These are phyloP conservation scores for Agrotis ipsilon DNA, from an alignment of 2,888 invertebrate species.

Conservation along the genomic window DNA sequence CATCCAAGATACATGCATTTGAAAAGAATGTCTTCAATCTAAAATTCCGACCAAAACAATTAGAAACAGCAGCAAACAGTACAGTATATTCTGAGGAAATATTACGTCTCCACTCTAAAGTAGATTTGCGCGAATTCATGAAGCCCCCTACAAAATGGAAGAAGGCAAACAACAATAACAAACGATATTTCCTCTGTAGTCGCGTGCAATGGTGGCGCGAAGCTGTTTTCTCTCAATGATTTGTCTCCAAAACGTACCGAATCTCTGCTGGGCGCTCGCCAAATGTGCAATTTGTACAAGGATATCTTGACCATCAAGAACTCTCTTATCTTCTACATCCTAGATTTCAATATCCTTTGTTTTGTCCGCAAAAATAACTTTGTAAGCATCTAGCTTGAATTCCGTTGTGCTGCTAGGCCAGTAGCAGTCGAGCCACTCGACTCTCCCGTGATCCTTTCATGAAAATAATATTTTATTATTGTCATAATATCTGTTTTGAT, in stretches of 20 bases:
- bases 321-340: constrained; percentile 45
- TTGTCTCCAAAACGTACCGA: constrained; percentile 87
- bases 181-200: constrained; percentile 79
- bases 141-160: constrained; percentile 69
- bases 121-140: constrained; percentile 67
- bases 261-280: constrained; percentile 88
- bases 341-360: constrained; percentile 67
- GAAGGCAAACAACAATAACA: constrained; percentile 79
- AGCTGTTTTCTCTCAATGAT: constrained; percentile 90
- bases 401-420: constrained; percentile 79
- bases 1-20: neutral
- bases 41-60: constrained; percentile 10
- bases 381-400: constrained; percentile 83
- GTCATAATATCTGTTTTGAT: constrained; percentile 76
- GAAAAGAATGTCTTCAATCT: neutral
- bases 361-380: constrained; percentile 50
- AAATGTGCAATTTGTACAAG: constrained; percentile 84
- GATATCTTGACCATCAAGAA: constrained; percentile 37
- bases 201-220: constrained; percentile 83
- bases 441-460: constrained; percentile 84
- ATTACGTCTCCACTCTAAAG: constrained; percentile 63
- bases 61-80: constrained; percentile 19
- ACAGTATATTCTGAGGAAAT: constrained; percentile 45
- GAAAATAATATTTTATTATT: constrained; percentile 88
- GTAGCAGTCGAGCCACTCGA: constrained; percentile 76